Evolutionary conservation across 2,888 invertebrate genomes (phyloP).

Genomic region (Hoplodrina ambigua): DNA sequence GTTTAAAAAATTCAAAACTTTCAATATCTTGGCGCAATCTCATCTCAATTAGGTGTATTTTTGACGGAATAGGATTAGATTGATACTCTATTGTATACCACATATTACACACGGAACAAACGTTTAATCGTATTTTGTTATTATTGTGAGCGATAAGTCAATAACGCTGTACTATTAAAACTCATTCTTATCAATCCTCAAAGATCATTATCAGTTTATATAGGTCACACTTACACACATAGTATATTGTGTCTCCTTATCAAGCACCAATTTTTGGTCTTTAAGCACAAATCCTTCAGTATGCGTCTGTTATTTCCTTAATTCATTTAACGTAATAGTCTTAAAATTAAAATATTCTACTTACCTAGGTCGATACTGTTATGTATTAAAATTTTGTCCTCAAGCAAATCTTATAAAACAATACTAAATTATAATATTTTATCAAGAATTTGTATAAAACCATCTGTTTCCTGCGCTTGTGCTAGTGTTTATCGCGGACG

Average conservation of each 20-base stretch:
- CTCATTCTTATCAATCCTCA: constrained; percentile 34
- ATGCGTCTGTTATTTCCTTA: not conserved
- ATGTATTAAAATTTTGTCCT: not conserved
- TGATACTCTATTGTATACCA: too few relatives aligned
- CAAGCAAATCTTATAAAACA: not conserved
- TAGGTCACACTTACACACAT: constrained; percentile 25
- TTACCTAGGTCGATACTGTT: not conserved
- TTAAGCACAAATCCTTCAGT: not conserved
- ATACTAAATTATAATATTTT: constrained; percentile 1
- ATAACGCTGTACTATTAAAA: constrained; percentile 8
- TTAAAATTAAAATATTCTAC: not conserved
- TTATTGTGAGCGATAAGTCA: constrained; percentile 11
- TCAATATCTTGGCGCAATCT: too few relatives aligned
- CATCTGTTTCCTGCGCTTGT: constrained; percentile 20
- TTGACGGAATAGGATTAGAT: too few relatives aligned
- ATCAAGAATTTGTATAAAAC: constrained; percentile 12
- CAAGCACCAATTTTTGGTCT: not conserved
- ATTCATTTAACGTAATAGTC: not conserved
- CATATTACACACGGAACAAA: not conserved
- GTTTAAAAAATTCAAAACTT: too few relatives aligned
- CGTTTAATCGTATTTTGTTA: not conserved
- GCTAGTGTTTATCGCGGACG: constrained; percentile 45
- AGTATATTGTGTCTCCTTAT: not conserved
- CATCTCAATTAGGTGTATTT: too few relatives aligned
- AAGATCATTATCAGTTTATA: constrained; percentile 37